Conservation (phyloP, 2,113 vertebrate genomes). For the Lipotes vexillifer region DNA sequence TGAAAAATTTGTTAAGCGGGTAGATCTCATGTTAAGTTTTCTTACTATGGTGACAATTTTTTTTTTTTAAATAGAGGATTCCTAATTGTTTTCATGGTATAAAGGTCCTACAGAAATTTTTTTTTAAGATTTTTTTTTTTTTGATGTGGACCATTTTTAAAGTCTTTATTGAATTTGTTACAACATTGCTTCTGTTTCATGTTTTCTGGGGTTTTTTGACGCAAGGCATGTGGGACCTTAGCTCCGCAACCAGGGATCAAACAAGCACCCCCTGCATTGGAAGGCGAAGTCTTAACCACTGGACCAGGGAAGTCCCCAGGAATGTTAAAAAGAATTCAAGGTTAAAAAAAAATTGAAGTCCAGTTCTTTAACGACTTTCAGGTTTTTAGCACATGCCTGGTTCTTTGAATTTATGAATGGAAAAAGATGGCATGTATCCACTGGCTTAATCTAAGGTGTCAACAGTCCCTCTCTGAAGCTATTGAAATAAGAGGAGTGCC, state of each 20-base stretch:
- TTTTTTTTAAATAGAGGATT: not conserved
- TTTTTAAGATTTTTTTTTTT: too few species aligned
- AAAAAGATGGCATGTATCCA: conserved; percentile 45
- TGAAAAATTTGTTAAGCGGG: not conserved
- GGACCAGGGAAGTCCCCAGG: too few species aligned
- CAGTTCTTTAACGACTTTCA: not conserved
- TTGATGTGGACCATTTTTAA: too few species aligned
- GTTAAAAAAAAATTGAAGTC: not conserved
- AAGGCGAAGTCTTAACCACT: too few species aligned
- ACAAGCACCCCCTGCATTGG: too few species aligned
- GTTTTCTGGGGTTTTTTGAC: too few species aligned
- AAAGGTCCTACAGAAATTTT: not conserved
- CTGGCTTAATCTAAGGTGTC: conserved; percentile 69
- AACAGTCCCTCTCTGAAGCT: conserved; percentile 59
- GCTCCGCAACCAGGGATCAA: too few species aligned
- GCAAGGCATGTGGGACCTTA: too few species aligned
- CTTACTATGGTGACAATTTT: not conserved
- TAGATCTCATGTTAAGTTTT: not conserved
- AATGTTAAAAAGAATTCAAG: conserved; percentile 7
- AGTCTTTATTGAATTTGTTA: too few species aligned
- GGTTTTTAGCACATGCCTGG: not conserved
- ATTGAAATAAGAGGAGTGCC: conserved; percentile 79
- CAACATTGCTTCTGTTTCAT: too few species aligned
- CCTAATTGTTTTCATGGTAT: not conserved
- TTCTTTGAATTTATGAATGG: conserved; percentile 46